A percentile compares a stretch with the other conserved stretches of the same genome.
Conservation (phyloP, 2,888 invertebrate species). For the Scaptomyza caliginosa region DNA sequence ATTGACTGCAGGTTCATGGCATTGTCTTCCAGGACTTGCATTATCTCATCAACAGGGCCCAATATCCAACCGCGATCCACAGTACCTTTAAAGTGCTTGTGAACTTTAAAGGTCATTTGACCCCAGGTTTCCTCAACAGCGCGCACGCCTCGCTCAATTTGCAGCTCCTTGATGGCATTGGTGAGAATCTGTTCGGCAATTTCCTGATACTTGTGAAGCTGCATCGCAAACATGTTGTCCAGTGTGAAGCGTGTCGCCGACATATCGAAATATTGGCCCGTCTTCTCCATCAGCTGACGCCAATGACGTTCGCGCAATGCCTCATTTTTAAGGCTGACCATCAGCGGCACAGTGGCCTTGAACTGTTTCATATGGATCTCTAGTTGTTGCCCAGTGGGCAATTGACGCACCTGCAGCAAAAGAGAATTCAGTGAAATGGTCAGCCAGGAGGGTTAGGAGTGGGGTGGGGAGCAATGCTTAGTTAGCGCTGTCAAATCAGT, state of each 20-base stretch:
- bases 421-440: neutral
- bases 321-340: conserved; percentile 95
- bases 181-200: conserved; percentile 94
- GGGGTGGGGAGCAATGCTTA: conserved; percentile 40
- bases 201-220: conserved; percentile 92
- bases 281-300: conserved; percentile 94
- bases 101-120: conserved; percentile 87
- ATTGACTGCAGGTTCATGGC: conserved; percentile 95
- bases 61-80: conserved; percentile 91
- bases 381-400: conserved; percentile 88
- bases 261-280: conserved; percentile 93
- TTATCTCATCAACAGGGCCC: conserved; percentile 93
- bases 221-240: conserved; percentile 96
- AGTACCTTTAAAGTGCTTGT: conserved; percentile 88
- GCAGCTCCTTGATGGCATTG: conserved; percentile 94
- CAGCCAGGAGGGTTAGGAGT: neutral
- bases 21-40: conserved; percentile 93
- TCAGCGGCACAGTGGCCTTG: conserved; percentile 93
- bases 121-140: conserved; percentile 92
- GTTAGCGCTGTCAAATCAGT: conserved; percentile 74
- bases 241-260: conserved; percentile 94
- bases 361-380: conserved; percentile 95
- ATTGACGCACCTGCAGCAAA: conserved; percentile 82
- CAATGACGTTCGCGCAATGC: conserved; percentile 95
- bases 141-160: conserved; percentile 94